Evolutionary conservation across 1,140 invertebrate genomes (phyloP).

Genomic region (Drosophila lacteicornis): DNA sequence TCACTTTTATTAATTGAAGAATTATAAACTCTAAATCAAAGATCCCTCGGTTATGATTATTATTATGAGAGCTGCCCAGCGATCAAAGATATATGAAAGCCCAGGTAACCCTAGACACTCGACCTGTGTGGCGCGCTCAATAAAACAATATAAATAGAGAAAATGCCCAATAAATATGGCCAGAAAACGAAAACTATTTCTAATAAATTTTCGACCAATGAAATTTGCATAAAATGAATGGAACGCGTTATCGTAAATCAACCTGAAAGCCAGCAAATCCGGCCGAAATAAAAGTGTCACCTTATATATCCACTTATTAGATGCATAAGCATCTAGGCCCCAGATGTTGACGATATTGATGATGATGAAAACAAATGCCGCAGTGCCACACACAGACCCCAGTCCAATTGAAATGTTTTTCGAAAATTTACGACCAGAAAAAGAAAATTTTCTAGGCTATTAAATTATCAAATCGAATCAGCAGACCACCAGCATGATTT

Average conservation of each 20-base stretch:
- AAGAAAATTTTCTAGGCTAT: slow-evolving; percentile 43
- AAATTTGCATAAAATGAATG: slow-evolving; percentile 80
- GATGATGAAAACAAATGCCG: slow-evolving; percentile 69
- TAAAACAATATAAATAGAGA: slow-evolving; percentile 73
- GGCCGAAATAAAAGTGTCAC: slow-evolving; percentile 69
- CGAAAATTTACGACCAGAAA: slow-evolving; percentile 62
- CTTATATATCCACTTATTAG: slow-evolving; percentile 50
- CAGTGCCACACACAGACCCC: slow-evolving; percentile 43
- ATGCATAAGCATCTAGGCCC: slow-evolving; percentile 43
- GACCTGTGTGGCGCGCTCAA: slow-evolving; percentile 66
- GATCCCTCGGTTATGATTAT: slow-evolving; percentile 47
- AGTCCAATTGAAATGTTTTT: slow-evolving; percentile 71
- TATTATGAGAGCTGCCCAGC: slow-evolving; percentile 43
- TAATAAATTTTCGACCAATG: slow-evolving; percentile 30
- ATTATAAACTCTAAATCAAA: slow-evolving; percentile 60
- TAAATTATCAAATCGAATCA: slow-evolving; percentile 51
- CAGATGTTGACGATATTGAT: slow-evolving; percentile 62
- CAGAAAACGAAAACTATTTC: slow-evolving; percentile 34
- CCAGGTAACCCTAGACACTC: slow-evolving; percentile 56
- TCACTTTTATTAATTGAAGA: slow-evolving; percentile 77
- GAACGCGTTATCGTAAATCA: slow-evolving; percentile 80
- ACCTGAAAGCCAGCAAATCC: slow-evolving; percentile 25
- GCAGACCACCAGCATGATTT: slow-evolving; percentile 52
- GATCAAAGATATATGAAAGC: slow-evolving; percentile 28
- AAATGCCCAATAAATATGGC: slow-evolving; percentile 68